Conservation (phyloP, 2,797 vertebrate species). For the Acanthis flammea region DNA sequence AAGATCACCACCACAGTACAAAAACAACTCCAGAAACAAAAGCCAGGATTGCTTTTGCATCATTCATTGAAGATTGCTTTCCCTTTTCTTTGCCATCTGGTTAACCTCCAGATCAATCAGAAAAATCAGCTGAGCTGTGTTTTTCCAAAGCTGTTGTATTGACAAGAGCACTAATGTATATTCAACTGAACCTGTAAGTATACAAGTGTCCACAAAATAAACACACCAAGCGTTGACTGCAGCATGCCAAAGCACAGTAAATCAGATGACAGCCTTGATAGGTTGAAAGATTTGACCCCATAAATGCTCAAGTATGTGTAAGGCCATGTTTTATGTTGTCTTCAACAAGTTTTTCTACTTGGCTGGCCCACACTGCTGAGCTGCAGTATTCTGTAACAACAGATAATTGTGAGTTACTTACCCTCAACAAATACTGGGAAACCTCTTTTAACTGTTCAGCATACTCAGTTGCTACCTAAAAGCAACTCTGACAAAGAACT, state of each 20-base stretch:
- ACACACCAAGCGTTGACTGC: not conserved
- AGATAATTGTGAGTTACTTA: not conserved
- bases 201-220: not conserved
- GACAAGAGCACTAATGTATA: accelerated
- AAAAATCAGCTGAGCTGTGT: not conserved
- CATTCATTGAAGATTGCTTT: not conserved
- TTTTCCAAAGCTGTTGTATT: not conserved
- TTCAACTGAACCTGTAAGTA: not conserved
- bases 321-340: accelerated
- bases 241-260: not conserved
- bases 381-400: not conserved
- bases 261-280: not conserved
- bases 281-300: not conserved
- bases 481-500: not conserved
- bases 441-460: not conserved
- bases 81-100: not conserved
- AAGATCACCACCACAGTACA: not conserved
- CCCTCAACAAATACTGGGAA: not conserved
- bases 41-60: not conserved
- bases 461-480: not conserved
- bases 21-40: not conserved
- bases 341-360: not conserved
- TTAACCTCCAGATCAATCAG: accelerated
- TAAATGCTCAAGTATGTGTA: not conserved
- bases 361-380: not conserved